Evolutionary conservation across 1,140 invertebrate species (phyloP).

Genomic region (Drosophila mojavensis): DNA sequence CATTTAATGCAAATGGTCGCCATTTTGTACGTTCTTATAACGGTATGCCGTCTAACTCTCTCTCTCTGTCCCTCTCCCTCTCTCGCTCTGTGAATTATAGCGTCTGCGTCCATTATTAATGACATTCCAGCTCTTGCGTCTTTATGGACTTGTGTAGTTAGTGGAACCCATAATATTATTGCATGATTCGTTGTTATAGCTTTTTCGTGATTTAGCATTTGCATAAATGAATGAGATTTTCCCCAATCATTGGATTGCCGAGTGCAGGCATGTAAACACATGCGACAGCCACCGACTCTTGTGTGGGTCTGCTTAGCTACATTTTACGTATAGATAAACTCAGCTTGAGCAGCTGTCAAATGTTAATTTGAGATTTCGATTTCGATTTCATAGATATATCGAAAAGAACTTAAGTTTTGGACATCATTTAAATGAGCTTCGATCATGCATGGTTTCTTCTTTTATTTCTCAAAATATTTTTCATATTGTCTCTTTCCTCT

Average conservation of each 20-base stretch:
- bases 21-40: conserved; percentile 75
- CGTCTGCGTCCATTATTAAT: conserved; percentile 79
- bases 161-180: conserved; percentile 69
- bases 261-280: conserved; percentile 75
- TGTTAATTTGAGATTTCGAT: not conserved
- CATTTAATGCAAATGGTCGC: conserved; percentile 82
- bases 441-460: not conserved
- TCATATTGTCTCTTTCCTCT: not conserved
- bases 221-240: conserved; percentile 75
- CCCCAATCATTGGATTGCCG: conserved; percentile 68
- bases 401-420: not conserved
- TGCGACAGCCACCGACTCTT: conserved; percentile 4
- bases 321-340: too few relatives aligned
- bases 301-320: not conserved
- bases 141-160: conserved; percentile 39
- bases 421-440: not conserved
- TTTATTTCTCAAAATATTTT: conserved; percentile 31
- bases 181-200: conserved; percentile 79
- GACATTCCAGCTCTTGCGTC: conserved; percentile 53
- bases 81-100: conserved; percentile 59
- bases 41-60: conserved; percentile 5
- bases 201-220: conserved; percentile 74
- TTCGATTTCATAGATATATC: not conserved
- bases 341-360: too few relatives aligned
- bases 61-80: not conserved